Conservation (phyloP, 2,888 invertebrate species). For the Nipponacmea schrenckii region DNA sequence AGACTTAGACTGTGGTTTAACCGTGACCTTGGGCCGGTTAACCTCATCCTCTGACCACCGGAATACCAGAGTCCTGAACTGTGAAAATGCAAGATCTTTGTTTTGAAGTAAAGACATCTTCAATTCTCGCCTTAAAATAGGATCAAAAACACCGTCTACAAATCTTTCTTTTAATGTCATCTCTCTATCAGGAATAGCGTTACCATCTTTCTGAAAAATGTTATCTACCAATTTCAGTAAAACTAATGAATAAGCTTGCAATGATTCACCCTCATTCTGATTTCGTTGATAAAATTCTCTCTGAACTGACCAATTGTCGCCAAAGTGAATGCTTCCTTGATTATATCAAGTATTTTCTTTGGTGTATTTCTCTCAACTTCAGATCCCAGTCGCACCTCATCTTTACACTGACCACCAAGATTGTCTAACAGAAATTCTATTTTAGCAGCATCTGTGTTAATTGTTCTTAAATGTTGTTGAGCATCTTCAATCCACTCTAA, state of each 20-base stretch:
- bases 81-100: neutral
- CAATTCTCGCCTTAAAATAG: neutral
- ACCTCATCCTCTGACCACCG: neutral
- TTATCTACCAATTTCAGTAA: neutral
- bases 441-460: neutral
- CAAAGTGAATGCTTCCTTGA: too few species aligned
- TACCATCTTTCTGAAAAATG: neutral
- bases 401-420: neutral
- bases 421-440: conserved; percentile 3
- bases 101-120: neutral
- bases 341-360: neutral
- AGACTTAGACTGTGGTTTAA: too few species aligned
- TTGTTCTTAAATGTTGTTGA: neutral
- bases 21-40: too few species aligned
- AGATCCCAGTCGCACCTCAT: neutral
- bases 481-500: neutral
- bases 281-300: neutral
- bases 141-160: neutral
- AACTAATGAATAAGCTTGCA: neutral
- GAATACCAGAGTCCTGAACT: neutral
- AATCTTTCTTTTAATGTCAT: neutral
- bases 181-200: neutral
- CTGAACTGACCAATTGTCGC: too few species aligned
- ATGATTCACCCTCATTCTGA: neutral
- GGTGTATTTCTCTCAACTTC: neutral